Evolutionary conservation across 2,888 invertebrate genomes (phyloP), one percentile per base, ranked within the genome.

Genomic region (Microplitis deprimator): DNA sequence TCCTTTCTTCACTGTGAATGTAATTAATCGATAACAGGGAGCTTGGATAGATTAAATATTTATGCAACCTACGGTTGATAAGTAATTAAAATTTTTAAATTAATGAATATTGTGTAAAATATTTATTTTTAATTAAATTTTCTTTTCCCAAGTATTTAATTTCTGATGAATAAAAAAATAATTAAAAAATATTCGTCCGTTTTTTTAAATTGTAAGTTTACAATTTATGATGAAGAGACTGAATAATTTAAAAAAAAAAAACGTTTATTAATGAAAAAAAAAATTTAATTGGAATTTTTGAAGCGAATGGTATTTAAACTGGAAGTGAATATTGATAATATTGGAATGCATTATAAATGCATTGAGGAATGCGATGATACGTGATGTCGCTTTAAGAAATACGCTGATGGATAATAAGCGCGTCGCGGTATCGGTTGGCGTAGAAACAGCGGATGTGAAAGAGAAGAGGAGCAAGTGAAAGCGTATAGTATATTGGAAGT

Each of bases 1-100:
- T 77, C 73, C 73, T 73, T 50, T 62, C 62, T 72, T 68, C 73
- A 29, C 61, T 67, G 16, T 68, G 6, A 62, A 68, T 29, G 68
- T 17, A 38, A 50, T 13, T 16, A 20, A 40, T 65, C 68, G 59
- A 68, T 77, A 73, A 73, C 65, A 67, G 6, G 4, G 69, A 16
- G 29, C 29, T 29, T 69, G 39, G 20, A 68, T 71, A 67, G 60
- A 61, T 65, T 75, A 7, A 41, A 41, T 20, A 50, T 50, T 50
- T 50, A 50, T 13, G 8, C 50, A 50, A 50, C 7, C 50, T 50
- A 13, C 20, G 41, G 13, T 38, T 39, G 39, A 68, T 7, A 39
- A 68, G 13, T 20, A 68, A 75, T 75, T 50, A 50, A 50, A 50
- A 50, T 50, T 50, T 50, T 50, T 5, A 13, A 50, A 50, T 13